Evolutionary conservation across 2,113 vertebrate species (phyloP).

Genomic region (Gymnogyps californianus): DNA sequence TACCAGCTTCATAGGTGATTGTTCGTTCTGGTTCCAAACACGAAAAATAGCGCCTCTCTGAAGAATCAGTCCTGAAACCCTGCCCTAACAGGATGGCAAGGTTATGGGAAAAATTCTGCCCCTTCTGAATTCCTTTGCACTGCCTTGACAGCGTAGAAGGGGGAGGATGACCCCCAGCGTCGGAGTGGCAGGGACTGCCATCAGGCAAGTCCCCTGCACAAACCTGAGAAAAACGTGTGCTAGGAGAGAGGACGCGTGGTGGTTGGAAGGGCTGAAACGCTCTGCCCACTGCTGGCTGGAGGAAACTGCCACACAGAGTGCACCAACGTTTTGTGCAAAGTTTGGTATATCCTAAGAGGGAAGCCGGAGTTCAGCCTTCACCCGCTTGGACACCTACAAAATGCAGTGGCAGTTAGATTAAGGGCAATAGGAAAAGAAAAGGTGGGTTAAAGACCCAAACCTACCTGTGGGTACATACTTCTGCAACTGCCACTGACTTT

Average conservation of each 20-base stretch:
- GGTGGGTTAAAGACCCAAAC: neutral
- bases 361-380: neutral
- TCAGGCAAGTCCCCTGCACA: neutral
- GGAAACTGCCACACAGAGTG: too few species aligned
- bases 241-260: accelerated
- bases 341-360: neutral
- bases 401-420: neutral
- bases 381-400: neutral
- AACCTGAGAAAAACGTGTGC: neutral
- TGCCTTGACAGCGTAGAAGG: neutral
- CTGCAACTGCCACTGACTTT: neutral
- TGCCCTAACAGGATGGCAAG: neutral
- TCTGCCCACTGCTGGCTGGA: neutral
- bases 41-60: neutral
- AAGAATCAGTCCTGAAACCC: neutral
- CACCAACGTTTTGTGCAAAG: neutral
- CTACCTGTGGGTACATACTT: neutral
- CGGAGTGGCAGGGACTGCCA: neutral
- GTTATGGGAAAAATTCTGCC: neutral
- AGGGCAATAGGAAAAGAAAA: neutral
- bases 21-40: neutral
- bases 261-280: accelerated
- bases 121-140: neutral
- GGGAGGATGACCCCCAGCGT: neutral
- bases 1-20: neutral